Percentiles rank a stretch among this genome's conserved stretches.
Evolutionary conservation across 2,113 vertebrate genomes (phyloP).

Genomic region (Echinops telfairi): DNA sequence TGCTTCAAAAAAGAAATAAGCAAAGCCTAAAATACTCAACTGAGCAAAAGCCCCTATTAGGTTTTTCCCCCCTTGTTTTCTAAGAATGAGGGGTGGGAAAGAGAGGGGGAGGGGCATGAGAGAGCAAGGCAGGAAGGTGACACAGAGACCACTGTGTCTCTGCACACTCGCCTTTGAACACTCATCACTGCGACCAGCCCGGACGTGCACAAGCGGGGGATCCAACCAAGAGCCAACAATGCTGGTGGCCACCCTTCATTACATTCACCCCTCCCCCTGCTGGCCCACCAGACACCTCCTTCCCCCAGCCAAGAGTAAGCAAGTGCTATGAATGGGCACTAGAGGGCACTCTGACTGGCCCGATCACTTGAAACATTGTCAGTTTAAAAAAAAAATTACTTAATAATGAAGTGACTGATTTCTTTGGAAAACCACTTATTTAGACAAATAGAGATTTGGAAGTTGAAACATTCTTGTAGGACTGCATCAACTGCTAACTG

Average conservation of each 20-base stretch:
- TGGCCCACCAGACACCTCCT: too few relatives aligned
- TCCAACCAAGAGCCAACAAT: conserved; percentile 70
- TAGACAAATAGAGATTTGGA: conserved; percentile 78
- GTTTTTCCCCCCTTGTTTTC: conserved; percentile 26
- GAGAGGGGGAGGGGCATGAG: too few relatives aligned
- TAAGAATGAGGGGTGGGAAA: conserved; percentile 16
- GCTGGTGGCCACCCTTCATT: conserved; percentile 51
- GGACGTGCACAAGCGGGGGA: conserved; percentile 47
- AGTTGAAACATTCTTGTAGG: conserved; percentile 78
- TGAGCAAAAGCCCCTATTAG: not conserved
- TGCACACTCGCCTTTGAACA: not conserved
- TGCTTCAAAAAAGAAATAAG: not conserved
- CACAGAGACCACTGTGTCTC: not conserved
- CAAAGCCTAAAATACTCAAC: not conserved
- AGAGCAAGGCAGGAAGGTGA: not conserved
- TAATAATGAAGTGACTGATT: conserved; percentile 81
- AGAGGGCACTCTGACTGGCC: conserved; percentile 83
- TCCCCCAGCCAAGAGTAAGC: conserved; percentile 24
- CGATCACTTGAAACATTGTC: conserved; percentile 62
- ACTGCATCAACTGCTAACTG: conserved; percentile 74
- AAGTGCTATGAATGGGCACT: conserved; percentile 71
- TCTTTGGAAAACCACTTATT: conserved; percentile 82
- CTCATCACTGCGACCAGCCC: conserved; percentile 49
- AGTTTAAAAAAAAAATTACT: conserved; percentile 70
- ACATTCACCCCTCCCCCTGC: not conserved